These are phyloP conservation scores for Drosophila borborema DNA, from an alignment of 2,888 invertebrate genomes.

Conservation along the genomic window DNA sequence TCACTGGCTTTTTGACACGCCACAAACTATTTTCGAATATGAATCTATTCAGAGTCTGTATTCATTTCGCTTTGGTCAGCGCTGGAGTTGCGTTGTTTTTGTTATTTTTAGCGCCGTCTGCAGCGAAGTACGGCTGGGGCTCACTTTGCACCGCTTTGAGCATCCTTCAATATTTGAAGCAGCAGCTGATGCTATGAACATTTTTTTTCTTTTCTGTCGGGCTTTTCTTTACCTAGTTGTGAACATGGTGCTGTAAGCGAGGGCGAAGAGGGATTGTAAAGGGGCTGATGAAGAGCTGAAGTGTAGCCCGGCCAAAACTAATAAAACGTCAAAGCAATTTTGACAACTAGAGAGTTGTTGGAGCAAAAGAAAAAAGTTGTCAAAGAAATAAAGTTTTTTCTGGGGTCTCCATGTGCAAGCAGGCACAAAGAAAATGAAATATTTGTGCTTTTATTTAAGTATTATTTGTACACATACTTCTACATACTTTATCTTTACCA, in stretches of 20 bases:
- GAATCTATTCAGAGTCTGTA: slow-evolving; percentile 46
- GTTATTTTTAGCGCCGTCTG: slow-evolving; percentile 72
- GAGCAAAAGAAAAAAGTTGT: slow-evolving; percentile 37
- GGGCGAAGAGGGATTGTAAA: not conserved
- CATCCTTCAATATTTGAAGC: slow-evolving; percentile 66
- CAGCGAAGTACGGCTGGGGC: slow-evolving; percentile 32
- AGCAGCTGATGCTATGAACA: slow-evolving; percentile 63
- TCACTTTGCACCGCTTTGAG: slow-evolving; percentile 53
- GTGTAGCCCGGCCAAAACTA: slow-evolving; percentile 64
- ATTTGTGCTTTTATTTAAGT: slow-evolving; percentile 20
- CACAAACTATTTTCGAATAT: slow-evolving; percentile 74
- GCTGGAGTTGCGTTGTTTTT: slow-evolving; percentile 46
- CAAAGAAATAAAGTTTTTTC: slow-evolving; percentile 49
- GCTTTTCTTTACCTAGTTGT: slow-evolving; percentile 42
- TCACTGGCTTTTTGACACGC: slow-evolving; percentile 79
- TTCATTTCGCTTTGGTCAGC: slow-evolving; percentile 70
- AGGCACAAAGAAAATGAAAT: slow-evolving; percentile 35
- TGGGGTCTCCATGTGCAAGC: slow-evolving; percentile 11
- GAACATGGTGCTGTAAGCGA: slow-evolving; percentile 22
- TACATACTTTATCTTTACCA: not conserved
- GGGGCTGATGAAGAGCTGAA: slow-evolving; percentile 33
- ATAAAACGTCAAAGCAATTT: slow-evolving; percentile 80
- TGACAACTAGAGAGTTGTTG: slow-evolving; percentile 67
- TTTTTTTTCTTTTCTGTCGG: slow-evolving; percentile 37
- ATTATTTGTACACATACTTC: slow-evolving; percentile 7